Conservation (phyloP, 1,140 invertebrate species). For the Zaprionus africanus region DNA sequence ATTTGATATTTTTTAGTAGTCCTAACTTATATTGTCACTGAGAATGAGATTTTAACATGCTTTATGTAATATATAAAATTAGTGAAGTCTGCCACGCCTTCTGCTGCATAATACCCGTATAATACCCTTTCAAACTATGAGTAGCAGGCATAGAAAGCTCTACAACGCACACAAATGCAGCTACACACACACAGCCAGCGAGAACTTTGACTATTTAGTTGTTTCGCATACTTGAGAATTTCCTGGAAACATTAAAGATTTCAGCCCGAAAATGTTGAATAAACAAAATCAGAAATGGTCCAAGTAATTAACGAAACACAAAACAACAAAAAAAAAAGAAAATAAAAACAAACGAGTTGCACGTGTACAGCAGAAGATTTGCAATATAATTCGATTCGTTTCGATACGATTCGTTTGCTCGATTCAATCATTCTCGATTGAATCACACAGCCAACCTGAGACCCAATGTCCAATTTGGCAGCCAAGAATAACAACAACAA, state of each 20-base stretch:
- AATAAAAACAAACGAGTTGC: conserved; percentile 19
- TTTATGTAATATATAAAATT: too few species aligned
- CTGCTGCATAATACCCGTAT: too few species aligned
- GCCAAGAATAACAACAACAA: conserved; percentile 29
- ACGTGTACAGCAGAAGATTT: conserved; percentile 35
- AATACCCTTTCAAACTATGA: too few species aligned
- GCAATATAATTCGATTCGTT: conserved; percentile 22
- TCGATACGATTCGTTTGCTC: conserved; percentile 18
- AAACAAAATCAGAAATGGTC: conserved; percentile 56
- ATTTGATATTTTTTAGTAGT: too few species aligned
- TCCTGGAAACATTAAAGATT: conserved; percentile 68
- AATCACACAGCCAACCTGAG: conserved; percentile 14
- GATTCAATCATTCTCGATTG: conserved; percentile 39
- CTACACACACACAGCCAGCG: conserved; percentile 2
- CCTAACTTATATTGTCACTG: too few species aligned
- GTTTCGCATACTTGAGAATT: conserved; percentile 57
- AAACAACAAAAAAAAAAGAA: too few species aligned
- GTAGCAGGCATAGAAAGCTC: too few species aligned
- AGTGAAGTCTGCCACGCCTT: background rate
- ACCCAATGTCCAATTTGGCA: conserved; percentile 13
- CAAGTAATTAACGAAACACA: conserved; percentile 29
- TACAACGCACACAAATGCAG: too few species aligned
- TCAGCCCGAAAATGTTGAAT: conserved; percentile 43
- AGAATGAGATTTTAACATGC: too few species aligned
- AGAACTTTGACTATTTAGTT: background rate